Conservation (phyloP, 2,797 vertebrate species). For the Lepus townsendii region DNA sequence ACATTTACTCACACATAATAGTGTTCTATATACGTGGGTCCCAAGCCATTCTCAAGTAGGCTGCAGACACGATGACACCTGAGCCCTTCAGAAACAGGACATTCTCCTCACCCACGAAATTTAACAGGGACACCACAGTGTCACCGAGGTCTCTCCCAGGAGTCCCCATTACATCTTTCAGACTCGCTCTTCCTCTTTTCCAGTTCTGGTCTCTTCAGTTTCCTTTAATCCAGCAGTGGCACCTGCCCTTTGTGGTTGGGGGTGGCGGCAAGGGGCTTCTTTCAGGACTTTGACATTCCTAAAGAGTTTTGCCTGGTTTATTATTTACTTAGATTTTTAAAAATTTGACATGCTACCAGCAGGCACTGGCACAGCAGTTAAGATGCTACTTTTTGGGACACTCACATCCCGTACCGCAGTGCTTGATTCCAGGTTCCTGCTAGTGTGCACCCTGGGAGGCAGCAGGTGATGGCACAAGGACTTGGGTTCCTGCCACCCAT, state of each 20-base stretch:
- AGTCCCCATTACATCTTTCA: conserved; percentile 5
- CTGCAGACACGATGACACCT: neutral
- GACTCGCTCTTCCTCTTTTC: neutral
- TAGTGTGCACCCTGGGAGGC: no score
- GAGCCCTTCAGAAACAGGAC: neutral
- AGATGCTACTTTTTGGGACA: no score
- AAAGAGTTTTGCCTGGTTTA: neutral
- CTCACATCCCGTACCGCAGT: no score
- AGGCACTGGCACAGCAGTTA: no score
- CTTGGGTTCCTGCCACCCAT: no score
- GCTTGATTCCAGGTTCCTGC: no score
- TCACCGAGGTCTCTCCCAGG: neutral
- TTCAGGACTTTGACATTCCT: neutral
- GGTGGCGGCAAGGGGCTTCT: neutral
- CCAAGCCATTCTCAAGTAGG: conserved; percentile 18
- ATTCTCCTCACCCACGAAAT: neutral
- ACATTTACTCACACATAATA: neutral
- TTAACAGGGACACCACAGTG: neutral
- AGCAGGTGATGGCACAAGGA: no score
- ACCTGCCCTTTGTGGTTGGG: neutral
- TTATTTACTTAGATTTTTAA: conserved; percentile 23
- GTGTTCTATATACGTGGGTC: neutral
- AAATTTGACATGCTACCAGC: no score
- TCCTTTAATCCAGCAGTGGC: conserved; percentile 13
- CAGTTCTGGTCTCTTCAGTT: neutral